A percentile compares a stretch with the other conserved stretches of the same genome.
Evolutionary conservation across 2,113 vertebrate species (phyloP).

Genomic region (Otus sunia): DNA sequence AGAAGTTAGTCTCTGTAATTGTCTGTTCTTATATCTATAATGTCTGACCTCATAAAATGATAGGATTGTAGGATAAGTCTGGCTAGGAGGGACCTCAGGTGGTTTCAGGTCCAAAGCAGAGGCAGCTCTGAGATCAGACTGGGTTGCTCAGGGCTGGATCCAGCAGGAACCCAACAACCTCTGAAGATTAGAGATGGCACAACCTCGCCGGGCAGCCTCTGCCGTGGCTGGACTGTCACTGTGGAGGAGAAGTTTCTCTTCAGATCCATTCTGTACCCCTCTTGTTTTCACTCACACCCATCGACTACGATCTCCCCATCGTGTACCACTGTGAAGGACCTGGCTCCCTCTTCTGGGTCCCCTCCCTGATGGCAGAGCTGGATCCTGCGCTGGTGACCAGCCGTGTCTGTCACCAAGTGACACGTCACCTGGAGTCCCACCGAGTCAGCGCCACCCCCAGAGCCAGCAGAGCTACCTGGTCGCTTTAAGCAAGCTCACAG

Average conservation of each 20-base stretch:
- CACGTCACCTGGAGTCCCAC: not conserved
- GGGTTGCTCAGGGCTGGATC: not conserved
- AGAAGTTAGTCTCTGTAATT: not conserved
- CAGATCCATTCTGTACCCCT: not conserved
- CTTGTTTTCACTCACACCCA: not conserved
- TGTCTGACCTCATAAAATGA: not conserved
- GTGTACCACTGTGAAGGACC: not conserved
- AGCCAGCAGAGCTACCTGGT: not conserved
- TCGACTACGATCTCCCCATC: rapidly evolving
- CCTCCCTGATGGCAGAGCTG: not conserved
- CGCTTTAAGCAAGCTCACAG: not conserved
- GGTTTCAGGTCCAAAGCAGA: not conserved
- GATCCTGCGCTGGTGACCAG: not conserved
- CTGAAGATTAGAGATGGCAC: not conserved
- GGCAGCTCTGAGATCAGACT: not conserved
- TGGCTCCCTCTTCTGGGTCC: not conserved
- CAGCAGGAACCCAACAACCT: not conserved
- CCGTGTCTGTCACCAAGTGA: not conserved
- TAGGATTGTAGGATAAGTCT: not conserved
- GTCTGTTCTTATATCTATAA: not conserved
- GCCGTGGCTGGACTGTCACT: not conserved
- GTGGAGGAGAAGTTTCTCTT: not conserved
- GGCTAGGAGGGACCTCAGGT: not conserved
- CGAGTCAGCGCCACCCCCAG: rapidly evolving
- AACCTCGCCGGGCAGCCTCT: not conserved